Evolutionary conservation across 2,113 vertebrate species (phyloP).

Genomic region (Alouatta palliata): DNA sequence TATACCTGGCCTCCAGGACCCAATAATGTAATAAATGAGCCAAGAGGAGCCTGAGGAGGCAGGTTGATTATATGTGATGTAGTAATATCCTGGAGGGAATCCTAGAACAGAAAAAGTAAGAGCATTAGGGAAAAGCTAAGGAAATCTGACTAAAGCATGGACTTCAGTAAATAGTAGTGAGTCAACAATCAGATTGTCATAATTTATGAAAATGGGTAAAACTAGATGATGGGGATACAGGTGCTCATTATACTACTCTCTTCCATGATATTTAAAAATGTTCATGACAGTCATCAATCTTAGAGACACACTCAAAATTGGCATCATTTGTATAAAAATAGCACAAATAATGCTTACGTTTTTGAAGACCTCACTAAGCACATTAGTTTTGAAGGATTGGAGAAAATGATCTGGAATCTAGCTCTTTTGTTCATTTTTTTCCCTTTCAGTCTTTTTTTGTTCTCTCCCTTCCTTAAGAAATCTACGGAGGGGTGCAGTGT

Average conservation of each 20-base stretch:
- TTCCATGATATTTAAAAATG: background rate
- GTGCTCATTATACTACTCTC: background rate
- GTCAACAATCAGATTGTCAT: background rate
- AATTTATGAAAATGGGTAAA: background rate
- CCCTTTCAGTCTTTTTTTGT: background rate
- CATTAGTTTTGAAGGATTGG: background rate
- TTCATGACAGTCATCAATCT: background rate
- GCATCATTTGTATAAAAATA: background rate
- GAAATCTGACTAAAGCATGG: background rate
- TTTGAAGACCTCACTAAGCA: background rate
- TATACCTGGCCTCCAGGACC: background rate
- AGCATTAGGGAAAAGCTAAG: background rate
- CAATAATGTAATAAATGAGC: background rate
- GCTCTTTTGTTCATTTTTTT: background rate
- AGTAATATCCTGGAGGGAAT: background rate
- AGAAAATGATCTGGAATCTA: background rate
- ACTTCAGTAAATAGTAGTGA: background rate
- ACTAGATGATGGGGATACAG: background rate
- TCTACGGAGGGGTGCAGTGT: too few species aligned
- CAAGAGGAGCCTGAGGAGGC: background rate
- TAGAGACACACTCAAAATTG: background rate
- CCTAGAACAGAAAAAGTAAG: background rate
- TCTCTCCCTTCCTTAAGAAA: background rate
- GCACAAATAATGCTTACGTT: background rate
- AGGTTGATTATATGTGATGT: background rate